Base-by-base conservation (phyloP, 35 echinoderm and acorn worm species). In the Amphiura filiformis region DNA sequence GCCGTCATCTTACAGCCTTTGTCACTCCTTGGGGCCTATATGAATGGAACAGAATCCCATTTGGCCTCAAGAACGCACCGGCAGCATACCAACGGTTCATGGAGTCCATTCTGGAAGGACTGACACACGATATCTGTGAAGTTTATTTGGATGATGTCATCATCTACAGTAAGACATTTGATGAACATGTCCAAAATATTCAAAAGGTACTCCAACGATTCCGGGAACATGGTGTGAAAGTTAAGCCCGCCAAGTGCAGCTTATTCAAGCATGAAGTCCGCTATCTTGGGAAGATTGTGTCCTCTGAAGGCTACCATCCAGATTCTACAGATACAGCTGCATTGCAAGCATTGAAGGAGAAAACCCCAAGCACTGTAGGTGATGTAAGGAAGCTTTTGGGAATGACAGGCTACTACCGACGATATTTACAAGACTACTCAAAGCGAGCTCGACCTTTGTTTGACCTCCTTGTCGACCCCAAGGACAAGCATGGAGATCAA, bases 11-110 rank as follows among this genome's bases (percentile, higher is more conserved):
- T 37, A 9, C 79, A 0, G 79, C 37, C 0, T 87, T n/a, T n/a
- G n/a, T n/a, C n/a, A n/a, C n/a, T 82, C 88, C 15, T 91, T 94
- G 15, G 56, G 93, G 93, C 0, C 42, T 94, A 33, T 81, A 93
- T 56, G 87, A 93, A 35, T 93, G 92, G 87, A 34, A 20, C 14
- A 28, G 89, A 0, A 86, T 86, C 9, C 57, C 90, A 13, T 92
- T 87, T 84, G 89, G 89, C 49, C 76, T 91, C 26, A 91, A 39
- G 28, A 91, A 91, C 70, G 89, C 82, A 12, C 83, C 82, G n/a
- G 89, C 37, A 17, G 89, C 75, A n/a, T 86, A 79, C 80, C 44
- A 52, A 52, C 7, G 44, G 44, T 52, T 7, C 44, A 91, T 91
- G 90, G 90, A 88, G 32, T 76, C 12, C 12, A 23, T 28, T 20